A percentile compares a stretch with the other conserved stretches of the same genome.
Evolutionary conservation across 1,140 invertebrate genomes (phyloP).

Genomic region (Notospermus geniculatus): DNA sequence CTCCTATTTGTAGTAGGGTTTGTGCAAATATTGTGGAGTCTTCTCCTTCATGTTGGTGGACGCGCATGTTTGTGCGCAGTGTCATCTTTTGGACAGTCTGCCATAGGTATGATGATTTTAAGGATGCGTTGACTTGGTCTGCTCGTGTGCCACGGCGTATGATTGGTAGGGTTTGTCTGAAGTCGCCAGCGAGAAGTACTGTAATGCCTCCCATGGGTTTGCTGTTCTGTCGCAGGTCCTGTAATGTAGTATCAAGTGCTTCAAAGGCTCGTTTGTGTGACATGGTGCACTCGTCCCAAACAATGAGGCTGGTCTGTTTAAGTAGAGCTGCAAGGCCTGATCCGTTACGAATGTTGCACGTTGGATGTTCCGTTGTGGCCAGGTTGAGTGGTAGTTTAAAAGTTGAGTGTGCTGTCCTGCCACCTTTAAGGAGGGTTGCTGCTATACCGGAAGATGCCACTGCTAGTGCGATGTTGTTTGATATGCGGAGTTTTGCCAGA

Average conservation of each 20-base stretch:
- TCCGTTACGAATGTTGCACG: slow-evolving; percentile 4
- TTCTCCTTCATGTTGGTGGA: neutral
- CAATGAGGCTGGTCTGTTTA: slow-evolving; percentile 12
- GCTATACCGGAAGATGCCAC: slow-evolving; percentile 45
- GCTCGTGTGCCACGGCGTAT: slow-evolving; percentile 13
- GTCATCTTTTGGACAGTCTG: slow-evolving; percentile 1
- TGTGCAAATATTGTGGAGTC: neutral
- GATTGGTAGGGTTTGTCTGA: slow-evolving; percentile 22
- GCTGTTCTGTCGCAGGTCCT: slow-evolving; percentile 8
- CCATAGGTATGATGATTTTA: slow-evolving; percentile 18
- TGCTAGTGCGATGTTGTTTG: slow-evolving; percentile 36
- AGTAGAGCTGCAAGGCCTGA: slow-evolving; percentile 17
- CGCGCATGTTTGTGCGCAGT: neutral
- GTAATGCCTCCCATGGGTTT: slow-evolving; percentile 14
- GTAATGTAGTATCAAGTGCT: slow-evolving; percentile 9
- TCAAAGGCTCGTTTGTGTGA: slow-evolving; percentile 22
- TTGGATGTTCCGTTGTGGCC: slow-evolving; percentile 1
- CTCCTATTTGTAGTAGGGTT: neutral
- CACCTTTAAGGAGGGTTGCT: slow-evolving; percentile 36
- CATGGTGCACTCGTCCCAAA: slow-evolving; percentile 16
- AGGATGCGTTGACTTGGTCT: slow-evolving; percentile 14
- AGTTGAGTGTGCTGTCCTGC: slow-evolving; percentile 37
- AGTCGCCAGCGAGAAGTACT: slow-evolving; percentile 20
- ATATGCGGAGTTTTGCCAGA: neutral
- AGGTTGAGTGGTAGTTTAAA: slow-evolving; percentile 25